Conservation (phyloP, 2,888 invertebrate species). For the Xanthia icteritia region DNA sequence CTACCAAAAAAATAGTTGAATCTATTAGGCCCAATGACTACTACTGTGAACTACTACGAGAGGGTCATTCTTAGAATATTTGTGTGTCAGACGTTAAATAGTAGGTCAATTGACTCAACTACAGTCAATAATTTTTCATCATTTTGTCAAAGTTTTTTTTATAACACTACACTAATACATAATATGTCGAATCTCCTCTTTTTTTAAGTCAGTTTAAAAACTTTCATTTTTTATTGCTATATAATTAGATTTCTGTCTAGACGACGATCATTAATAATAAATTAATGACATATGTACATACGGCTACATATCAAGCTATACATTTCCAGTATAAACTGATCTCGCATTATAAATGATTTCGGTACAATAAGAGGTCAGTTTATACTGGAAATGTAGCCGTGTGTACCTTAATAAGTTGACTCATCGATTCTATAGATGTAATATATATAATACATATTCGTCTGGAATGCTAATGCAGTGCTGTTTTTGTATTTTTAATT, state of each 20-base stretch:
- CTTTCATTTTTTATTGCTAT: background rate
- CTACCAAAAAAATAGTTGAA: background rate
- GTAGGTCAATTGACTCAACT: background rate
- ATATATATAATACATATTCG: background rate
- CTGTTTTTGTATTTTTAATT: slow-evolving; percentile 8
- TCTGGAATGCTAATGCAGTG: slow-evolving; percentile 14
- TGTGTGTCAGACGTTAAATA: slow-evolving; percentile 12
- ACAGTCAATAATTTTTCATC: background rate
- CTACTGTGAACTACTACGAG: background rate
- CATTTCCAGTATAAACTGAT: no score
- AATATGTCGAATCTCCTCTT: no score
- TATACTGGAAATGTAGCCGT: no score
- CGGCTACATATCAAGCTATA: no score
- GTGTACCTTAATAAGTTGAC: no score
- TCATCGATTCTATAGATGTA: slow-evolving; percentile 31
- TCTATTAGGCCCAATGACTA: slow-evolving; percentile 10
- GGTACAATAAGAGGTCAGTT: no score
- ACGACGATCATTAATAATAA: slow-evolving; percentile 9
- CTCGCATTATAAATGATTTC: no score
- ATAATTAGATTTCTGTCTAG: slow-evolving; percentile 18
- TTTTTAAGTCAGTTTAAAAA: background rate
- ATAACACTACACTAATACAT: no score
- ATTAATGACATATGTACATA: slow-evolving; percentile 29
- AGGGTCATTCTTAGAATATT: slow-evolving; percentile 25
- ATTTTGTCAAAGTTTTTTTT: background rate